Base-by-base conservation (phyloP, 2,797 vertebrate genomes). In the Dendrocincla fuliginosa region DNA sequence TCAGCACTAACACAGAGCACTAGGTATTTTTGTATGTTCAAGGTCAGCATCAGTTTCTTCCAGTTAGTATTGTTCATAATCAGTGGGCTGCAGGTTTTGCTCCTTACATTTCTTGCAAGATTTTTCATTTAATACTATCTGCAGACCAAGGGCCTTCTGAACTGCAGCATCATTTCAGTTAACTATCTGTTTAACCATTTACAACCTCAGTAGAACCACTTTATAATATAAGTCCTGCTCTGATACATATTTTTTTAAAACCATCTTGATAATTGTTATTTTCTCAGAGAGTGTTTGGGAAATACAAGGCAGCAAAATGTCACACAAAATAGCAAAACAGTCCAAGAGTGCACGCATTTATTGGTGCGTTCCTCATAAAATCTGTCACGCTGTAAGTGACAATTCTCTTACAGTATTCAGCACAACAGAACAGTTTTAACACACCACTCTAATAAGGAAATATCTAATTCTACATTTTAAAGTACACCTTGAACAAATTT, bases 1-100 rank as follows among this genome's bases (percentile, higher is more conserved):
- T 87, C 69, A 65, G 81, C 88, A 67, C 20, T 73, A 65, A 85
- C 22, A n/a, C 28, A 60, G 42, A 61, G 59, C 55, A 73, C 30
- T 49, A 46, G 46, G 33, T 46, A 52, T 50, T 89, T 94, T 44
- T n/a, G 35, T 61, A 41, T 46, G 4, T 84, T 94, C 84, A 85
- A 93, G 87, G 83, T 91, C 67, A 88, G 61, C 73, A 71, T 88
- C 47, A 87, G 19, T 65, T 93, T 55, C 33, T 69, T 88, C 55
- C 35, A 75, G 2, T 41, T 80, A 20, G 57, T 69, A 7, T 53
- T 33, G 13, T 55, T 91, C 69, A 20, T 44, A 63, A 33, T 93
- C 75, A n/a, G 28, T 32, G 28, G 86, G 20, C 13, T 11, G 27
- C 16, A 17, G 80, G 23, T 57, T 71, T 65, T 93, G 8, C 37